Percentiles rank a stretch among this genome's conserved stretches.
phyloP scores from a whole-genome alignment of 1,140 invertebrate species.

The Steinernema feltiae region DNA sequence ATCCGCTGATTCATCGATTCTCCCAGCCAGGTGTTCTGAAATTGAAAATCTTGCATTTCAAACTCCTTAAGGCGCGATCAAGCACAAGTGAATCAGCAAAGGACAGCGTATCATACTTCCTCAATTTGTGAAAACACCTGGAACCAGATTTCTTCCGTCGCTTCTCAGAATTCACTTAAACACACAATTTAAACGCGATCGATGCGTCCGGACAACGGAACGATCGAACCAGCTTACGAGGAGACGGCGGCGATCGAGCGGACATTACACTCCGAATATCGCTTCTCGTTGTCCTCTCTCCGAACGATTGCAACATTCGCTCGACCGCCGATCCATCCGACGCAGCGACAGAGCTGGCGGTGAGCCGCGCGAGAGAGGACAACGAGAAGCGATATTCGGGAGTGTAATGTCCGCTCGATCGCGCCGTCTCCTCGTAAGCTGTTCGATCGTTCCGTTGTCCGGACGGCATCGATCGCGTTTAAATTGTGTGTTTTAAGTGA shows the following conservation, averaged over 20 bases:
- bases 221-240: not conserved
- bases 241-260: not conserved
- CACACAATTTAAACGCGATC: not conserved
- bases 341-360: not conserved
- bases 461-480: not conserved
- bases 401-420: slow-evolving; percentile 12
- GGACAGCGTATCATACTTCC: too few species aligned
- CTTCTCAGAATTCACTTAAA: not conserved
- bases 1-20: too few species aligned
- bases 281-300: not conserved
- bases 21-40: too few species aligned
- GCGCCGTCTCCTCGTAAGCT: not conserved
- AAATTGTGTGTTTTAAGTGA: slow-evolving; percentile 6
- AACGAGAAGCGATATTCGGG: not conserved
- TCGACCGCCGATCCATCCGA: not conserved
- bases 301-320: not conserved
- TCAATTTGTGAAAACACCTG: too few species aligned
- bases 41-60: too few species aligned
- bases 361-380: not conserved
- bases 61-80: too few species aligned
- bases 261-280: slow-evolving; percentile 8
- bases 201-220: not conserved
- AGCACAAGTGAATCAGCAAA: too few species aligned
- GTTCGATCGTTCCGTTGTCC: not conserved
- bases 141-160: too few species aligned